Evolutionary conservation across 1,140 invertebrate species (phyloP).

Genomic region (Lamellibrachia luymesi): DNA sequence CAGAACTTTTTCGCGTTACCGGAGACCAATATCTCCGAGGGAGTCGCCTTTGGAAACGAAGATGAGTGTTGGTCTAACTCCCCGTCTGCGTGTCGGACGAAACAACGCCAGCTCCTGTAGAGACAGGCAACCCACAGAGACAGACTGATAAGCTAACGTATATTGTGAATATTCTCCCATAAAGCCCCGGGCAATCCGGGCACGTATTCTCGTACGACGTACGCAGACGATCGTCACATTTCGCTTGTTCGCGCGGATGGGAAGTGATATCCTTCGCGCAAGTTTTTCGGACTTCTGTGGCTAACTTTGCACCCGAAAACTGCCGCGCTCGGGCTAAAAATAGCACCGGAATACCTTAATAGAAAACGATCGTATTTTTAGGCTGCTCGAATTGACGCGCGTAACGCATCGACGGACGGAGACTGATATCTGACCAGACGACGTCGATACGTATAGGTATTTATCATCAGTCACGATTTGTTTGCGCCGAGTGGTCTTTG

Average conservation of each 20-base stretch:
- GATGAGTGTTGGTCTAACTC: not conserved
- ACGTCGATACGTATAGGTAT: not conserved
- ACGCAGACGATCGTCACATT: not conserved
- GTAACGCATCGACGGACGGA: not conserved
- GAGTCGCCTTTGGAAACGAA: not conserved
- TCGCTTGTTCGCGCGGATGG: not conserved
- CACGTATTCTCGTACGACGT: not conserved
- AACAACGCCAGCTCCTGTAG: not conserved
- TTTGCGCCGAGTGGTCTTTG: not conserved
- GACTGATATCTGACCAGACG: not conserved
- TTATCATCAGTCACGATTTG: not conserved
- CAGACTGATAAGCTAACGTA: too few relatives aligned
- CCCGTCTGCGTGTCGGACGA: not conserved
- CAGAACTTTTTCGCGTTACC: not conserved
- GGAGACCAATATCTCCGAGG: not conserved
- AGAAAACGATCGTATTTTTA: not conserved
- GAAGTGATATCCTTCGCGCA: not conserved
- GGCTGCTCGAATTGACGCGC: not conserved
- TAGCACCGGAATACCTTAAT: not conserved
- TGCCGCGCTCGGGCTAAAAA: not conserved
- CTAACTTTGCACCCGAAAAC: not conserved
- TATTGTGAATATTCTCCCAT: not conserved
- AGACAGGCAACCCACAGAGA: too few relatives aligned
- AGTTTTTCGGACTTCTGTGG: not conserved
- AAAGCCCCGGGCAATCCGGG: not conserved